These are phyloP conservation scores for Corythornis madagascariensis DNA, from an alignment of 2,113 vertebrate species.

Conservation along the genomic window DNA sequence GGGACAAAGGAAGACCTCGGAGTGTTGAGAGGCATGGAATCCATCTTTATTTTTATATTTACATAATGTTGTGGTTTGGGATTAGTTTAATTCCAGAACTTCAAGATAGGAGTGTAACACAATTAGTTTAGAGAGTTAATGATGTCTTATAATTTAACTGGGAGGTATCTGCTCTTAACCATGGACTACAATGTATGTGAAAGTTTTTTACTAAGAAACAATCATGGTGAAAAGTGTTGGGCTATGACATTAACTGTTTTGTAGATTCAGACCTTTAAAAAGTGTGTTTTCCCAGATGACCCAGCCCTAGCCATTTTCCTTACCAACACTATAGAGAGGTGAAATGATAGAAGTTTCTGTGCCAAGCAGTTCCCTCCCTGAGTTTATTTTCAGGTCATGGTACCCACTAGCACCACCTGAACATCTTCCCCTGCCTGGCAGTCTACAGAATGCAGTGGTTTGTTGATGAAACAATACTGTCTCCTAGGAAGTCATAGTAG, in stretches of 20 bases:
- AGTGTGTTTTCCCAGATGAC: background rate
- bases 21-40: background rate
- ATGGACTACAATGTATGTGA: background rate
- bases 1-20: background rate
- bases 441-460: background rate
- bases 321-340: background rate
- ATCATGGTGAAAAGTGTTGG: background rate
- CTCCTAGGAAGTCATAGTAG: background rate
- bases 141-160: background rate
- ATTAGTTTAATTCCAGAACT: background rate
- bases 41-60: background rate
- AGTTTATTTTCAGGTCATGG: background rate
- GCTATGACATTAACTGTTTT: background rate
- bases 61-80: background rate
- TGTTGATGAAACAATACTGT: background rate
- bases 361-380: background rate
- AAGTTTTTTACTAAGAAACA: background rate
- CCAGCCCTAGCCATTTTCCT: background rate
- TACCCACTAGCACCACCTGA: too few species aligned
- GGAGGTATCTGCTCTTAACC: background rate
- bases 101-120: background rate
- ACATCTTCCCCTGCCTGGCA: rapidly evolving
- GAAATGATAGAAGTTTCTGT: rapidly evolving
- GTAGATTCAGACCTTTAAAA: background rate
- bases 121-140: background rate